Evolutionary conservation across 2,113 vertebrate species (phyloP).

Genomic region (Elachura formosa): DNA sequence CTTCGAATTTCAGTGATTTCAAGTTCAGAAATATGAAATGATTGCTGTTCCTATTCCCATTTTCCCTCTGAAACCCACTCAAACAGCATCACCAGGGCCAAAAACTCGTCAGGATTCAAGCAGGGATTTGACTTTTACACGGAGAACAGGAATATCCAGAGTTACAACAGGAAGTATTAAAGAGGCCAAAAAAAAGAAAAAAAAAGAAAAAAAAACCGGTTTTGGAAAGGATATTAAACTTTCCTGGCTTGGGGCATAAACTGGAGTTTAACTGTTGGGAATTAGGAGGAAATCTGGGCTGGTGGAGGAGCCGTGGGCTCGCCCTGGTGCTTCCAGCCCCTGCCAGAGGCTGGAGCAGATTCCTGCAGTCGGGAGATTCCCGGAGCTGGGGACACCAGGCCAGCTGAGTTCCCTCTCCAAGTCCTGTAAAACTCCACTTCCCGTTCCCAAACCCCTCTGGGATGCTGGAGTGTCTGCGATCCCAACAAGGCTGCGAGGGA

Average conservation of each 20-base stretch:
- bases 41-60: neutral
- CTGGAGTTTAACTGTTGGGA: conserved; percentile 34
- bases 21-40: neutral
- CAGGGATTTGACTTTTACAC: neutral
- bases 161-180: conserved; percentile 42
- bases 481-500: neutral
- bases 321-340: neutral
- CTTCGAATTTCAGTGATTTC: neutral
- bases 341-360: conserved; percentile 5
- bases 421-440: conserved; percentile 12
- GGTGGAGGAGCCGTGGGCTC: neutral
- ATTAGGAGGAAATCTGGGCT: conserved; percentile 54
- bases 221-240: conserved; percentile 59
- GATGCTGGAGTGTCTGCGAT: neutral
- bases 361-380: neutral
- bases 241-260: conserved; percentile 54
- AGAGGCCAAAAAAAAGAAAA: neutral
- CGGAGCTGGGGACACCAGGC: neutral
- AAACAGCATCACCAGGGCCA: neutral
- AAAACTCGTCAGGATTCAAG: neutral
- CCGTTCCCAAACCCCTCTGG: neutral
- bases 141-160: conserved; percentile 39
- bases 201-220: neutral
- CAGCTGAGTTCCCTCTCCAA: conserved; percentile 41
- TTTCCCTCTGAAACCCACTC: neutral